Conservation (phyloP, 2,888 invertebrate genomes). For the Eilema griseolum region DNA sequence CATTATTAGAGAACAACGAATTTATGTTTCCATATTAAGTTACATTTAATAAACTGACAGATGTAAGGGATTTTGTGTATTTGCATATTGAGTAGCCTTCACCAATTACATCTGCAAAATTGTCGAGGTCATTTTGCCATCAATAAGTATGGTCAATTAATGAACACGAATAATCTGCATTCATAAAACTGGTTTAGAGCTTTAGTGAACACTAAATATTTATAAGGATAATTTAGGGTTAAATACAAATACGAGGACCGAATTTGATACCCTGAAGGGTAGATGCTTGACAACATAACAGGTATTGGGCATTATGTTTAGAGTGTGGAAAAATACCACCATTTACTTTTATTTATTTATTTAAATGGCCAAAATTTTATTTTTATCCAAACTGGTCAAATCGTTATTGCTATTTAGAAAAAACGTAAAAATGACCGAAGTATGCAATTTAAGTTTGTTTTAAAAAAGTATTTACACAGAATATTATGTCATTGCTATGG, state of each 20-base stretch:
- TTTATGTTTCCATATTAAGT: not conserved
- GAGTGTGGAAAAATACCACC: not conserved
- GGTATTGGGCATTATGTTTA: not conserved
- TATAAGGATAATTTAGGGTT: slow-evolving; percentile 8
- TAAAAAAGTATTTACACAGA: not conserved
- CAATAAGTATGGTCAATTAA: not conserved
- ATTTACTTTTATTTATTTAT: not conserved
- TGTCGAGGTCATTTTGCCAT: not conserved
- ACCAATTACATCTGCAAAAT: not conserved
- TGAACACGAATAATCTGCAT: not conserved
- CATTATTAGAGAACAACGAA: no score
- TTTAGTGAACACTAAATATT: slow-evolving; percentile 1
- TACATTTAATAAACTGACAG: not conserved
- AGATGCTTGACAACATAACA: not conserved
- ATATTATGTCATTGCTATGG: not conserved
- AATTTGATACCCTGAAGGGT: not conserved
- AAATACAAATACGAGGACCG: not conserved
- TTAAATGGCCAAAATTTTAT: not conserved
- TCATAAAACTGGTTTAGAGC: not conserved
- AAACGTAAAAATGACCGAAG: no score
- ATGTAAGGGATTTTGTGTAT: not conserved
- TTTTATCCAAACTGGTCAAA: not conserved
- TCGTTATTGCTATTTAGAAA: not conserved
- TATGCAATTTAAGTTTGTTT: no score
- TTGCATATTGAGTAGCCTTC: not conserved